A percentile compares a stretch with the other conserved stretches of the same genome.
Conservation (phyloP, 1,140 invertebrate species). For the Coelopa frigida region DNA sequence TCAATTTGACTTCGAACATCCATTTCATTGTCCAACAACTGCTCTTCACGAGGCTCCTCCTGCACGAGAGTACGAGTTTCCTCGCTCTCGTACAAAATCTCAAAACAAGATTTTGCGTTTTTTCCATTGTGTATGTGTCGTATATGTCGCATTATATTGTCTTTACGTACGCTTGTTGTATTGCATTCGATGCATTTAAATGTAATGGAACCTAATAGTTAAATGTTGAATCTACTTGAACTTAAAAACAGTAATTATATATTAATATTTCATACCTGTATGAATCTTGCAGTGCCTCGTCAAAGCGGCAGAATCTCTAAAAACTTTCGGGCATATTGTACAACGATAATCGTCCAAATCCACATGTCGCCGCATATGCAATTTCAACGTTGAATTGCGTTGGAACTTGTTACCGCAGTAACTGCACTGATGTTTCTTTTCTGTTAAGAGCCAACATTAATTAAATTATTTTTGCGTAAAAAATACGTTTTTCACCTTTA, state of each 20-base stretch:
- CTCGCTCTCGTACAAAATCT: slow-evolving; percentile 15
- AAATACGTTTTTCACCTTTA: slow-evolving; percentile 15
- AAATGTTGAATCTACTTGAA: neutral
- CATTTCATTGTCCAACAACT: neutral
- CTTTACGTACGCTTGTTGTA: slow-evolving; percentile 53
- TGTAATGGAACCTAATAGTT: slow-evolving; percentile 19
- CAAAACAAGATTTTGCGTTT: slow-evolving; percentile 17
- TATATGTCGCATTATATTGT: slow-evolving; percentile 57
- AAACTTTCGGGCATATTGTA: slow-evolving; percentile 21
- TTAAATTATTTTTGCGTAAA: neutral
- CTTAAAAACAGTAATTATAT: neutral
- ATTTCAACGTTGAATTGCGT: slow-evolving; percentile 24
- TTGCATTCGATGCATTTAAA: slow-evolving; percentile 55
- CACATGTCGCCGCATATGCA: slow-evolving; percentile 26
- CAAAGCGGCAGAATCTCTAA: slow-evolving; percentile 28
- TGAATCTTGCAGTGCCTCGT: slow-evolving; percentile 26
- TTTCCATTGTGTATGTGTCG: slow-evolving; percentile 55
- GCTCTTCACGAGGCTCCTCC: neutral
- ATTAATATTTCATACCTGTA: slow-evolving; percentile 18
- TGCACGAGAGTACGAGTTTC: neutral
- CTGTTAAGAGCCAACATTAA: slow-evolving; percentile 3
- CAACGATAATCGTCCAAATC: slow-evolving; percentile 20
- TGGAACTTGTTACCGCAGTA: slow-evolving; percentile 29
- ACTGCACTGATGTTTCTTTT: slow-evolving; percentile 19
- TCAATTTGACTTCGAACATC: neutral